phyloP scores from a whole-genome alignment of 2,113 vertebrate species.

The Xenotilapia longispinis region DNA sequence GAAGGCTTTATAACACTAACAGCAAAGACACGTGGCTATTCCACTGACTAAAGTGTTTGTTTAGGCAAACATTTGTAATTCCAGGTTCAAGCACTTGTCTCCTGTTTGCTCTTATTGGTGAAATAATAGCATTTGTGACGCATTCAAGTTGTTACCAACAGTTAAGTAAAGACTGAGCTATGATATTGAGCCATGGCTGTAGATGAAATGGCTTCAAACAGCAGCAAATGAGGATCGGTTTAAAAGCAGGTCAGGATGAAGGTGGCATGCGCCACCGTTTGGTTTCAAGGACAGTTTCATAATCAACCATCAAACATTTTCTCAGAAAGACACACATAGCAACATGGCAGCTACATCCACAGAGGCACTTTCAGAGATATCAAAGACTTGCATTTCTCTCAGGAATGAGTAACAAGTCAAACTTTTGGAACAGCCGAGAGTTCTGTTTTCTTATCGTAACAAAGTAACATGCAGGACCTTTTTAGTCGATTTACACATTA shows the following conservation, averaged over 20 bases:
- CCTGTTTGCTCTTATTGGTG: neutral
- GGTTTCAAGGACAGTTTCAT: neutral
- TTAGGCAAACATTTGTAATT: neutral
- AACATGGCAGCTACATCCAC: neutral
- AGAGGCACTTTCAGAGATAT: neutral
- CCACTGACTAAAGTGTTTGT: neutral
- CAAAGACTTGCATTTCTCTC: neutral
- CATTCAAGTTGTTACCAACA: neutral
- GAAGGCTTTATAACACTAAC: neutral
- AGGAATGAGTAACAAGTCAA: fast-evolving
- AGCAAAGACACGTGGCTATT: neutral
- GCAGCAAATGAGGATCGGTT: neutral
- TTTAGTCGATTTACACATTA: neutral
- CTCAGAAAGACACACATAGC: neutral
- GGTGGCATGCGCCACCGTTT: neutral
- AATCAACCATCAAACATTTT: neutral
- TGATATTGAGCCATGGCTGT: neutral
- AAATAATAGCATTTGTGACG: neutral
- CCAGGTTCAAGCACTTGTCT: neutral
- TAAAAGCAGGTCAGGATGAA: neutral
- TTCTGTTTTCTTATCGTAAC: neutral
- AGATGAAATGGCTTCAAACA: neutral
- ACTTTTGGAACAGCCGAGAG: neutral
- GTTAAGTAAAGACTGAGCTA: neutral
- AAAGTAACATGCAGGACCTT: neutral